These are phyloP conservation scores for Anneissia japonica DNA, from an alignment of 35 echinoderm and acorn worm genomes.

Conservation along the genomic window DNA sequence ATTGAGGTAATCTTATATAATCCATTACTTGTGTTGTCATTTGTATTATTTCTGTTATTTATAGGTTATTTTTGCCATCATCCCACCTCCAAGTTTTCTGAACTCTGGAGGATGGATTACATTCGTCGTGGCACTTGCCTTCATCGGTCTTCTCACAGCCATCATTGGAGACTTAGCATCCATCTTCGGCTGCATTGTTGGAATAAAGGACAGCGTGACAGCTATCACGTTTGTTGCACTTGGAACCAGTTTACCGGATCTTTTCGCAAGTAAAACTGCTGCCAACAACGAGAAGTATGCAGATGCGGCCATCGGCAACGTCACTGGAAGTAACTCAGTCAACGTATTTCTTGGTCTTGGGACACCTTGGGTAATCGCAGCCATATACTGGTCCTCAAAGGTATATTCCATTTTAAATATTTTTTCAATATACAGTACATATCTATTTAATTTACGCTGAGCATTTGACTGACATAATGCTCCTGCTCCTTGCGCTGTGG, in stretches of 20 bases:
- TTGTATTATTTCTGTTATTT: too few species aligned
- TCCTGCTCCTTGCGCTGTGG: too few species aligned
- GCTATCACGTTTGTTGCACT: constrained; percentile 95
- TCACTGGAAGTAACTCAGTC: constrained; percentile 98
- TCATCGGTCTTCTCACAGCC: constrained; percentile 78
- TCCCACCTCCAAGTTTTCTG: constrained; percentile 83
- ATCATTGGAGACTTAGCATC: constrained; percentile 84
- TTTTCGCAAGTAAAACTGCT: constrained; percentile 88
- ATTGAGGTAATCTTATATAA: too few species aligned
- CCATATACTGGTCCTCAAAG: constrained; percentile 60
- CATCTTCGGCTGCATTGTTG: constrained; percentile 86
- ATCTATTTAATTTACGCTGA: too few species aligned
- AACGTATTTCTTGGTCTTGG: constrained; percentile 97
- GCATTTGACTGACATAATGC: too few species aligned
- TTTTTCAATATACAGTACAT: too few species aligned
- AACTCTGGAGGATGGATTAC: constrained; percentile 89
- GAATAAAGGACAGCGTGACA: constrained; percentile 46
- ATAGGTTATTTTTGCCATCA: constrained; percentile 74
- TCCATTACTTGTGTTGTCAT: too few species aligned
- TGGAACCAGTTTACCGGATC: constrained; percentile 93
- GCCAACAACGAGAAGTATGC: constrained; percentile 83
- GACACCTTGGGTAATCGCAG: constrained; percentile 77
- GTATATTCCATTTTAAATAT: too few species aligned
- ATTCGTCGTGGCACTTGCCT: constrained; percentile 57
- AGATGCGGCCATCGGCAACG: constrained; percentile 86